Base-by-base conservation (phyloP, 2,797 vertebrate species). In the Graptemys geographica region DNA sequence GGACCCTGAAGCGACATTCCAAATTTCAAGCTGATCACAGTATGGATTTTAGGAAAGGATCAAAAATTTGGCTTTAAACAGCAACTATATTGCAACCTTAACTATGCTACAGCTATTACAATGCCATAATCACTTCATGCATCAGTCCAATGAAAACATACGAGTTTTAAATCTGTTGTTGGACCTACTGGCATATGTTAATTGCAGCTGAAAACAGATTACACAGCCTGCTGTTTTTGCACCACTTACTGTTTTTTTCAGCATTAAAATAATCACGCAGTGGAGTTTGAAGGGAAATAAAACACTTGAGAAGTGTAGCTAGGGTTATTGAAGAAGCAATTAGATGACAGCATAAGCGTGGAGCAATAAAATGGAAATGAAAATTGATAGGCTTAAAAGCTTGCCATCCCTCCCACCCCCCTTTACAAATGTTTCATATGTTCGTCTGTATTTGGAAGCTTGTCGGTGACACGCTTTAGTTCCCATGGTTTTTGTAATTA, bases 151-250 rank as follows among this genome's bases (percentile, higher is more conserved):
- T 51, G 31, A 81, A 90, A 81, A 81, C 28, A 1, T 1, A 74
- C 19, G 2, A 0, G 18, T 41, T 85, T 85, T 81, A 57, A 93
- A 85, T 83, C 55, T 51, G 88, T 79, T 5, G 0, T 56, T 44
- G 41, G 79, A 41, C 76, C 44, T 49, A 10, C 52, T 37, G 86
- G 89, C 92, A 69, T 85, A 21, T 59, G 86, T 82, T 90, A 92
- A 94, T 85, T 47, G 87, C 83, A 13, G 88, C 84, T n/a, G 78
- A 33, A 62, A 85, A 86, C 85, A 65, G 87, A 93, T 89, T 87
- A 44, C 94, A 83, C 81, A 87, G 92, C 90, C 89, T 81, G 88
- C 81, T 37, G 82, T 31, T 89, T 84, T 84, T 44, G 78, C 52
- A 19, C 91, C 87, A 47, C 53, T 81, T 78, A 81, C 5, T 2